Conservation (phyloP, 1,140 invertebrate genomes). For the Ceratosolen solmsi region DNA sequence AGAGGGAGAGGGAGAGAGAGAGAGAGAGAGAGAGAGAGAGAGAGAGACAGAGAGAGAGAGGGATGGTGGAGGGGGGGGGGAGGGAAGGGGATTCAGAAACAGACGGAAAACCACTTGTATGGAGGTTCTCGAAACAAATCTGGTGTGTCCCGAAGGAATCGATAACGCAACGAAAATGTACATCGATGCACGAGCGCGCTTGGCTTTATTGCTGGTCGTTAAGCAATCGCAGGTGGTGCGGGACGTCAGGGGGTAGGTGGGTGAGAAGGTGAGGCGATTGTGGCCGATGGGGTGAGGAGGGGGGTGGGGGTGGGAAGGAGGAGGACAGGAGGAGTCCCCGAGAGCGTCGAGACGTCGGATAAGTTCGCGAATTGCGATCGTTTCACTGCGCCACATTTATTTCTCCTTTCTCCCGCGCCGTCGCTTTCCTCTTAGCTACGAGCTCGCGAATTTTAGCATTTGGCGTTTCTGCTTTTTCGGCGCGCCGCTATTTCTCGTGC, state of each 20-base stretch:
- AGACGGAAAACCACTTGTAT: neutral
- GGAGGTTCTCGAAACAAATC: slow-evolving; percentile 31
- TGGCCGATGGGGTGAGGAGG: neutral
- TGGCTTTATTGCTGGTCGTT: slow-evolving; percentile 49
- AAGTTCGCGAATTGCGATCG: slow-evolving; percentile 47
- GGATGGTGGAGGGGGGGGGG: neutral
- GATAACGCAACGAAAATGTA: slow-evolving; percentile 37
- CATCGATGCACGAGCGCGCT: slow-evolving; percentile 21
- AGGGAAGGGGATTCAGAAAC: neutral
- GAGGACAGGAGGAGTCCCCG: neutral
- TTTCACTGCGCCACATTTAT: slow-evolving; percentile 48
- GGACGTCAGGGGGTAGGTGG: too few species aligned
- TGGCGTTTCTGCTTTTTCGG: slow-evolving; percentile 33
- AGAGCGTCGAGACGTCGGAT: slow-evolving; percentile 3
- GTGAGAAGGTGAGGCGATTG: neutral
- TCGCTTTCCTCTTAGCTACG: slow-evolving; percentile 9
- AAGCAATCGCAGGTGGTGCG: slow-evolving; percentile 20
- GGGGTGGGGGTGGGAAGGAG: neutral
- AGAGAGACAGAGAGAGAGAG: too few species aligned
- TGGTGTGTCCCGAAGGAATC: slow-evolving; percentile 26
- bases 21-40: too few species aligned
- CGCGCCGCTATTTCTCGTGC: slow-evolving; percentile 25
- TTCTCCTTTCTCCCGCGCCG: neutral
- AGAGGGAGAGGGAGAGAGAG: too few species aligned
- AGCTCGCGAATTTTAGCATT: slow-evolving; percentile 19